Percentiles rank a stretch among this genome's conserved stretches.
phyloP scores from a whole-genome alignment of 2,113 vertebrate species.

The Fulica atra region DNA sequence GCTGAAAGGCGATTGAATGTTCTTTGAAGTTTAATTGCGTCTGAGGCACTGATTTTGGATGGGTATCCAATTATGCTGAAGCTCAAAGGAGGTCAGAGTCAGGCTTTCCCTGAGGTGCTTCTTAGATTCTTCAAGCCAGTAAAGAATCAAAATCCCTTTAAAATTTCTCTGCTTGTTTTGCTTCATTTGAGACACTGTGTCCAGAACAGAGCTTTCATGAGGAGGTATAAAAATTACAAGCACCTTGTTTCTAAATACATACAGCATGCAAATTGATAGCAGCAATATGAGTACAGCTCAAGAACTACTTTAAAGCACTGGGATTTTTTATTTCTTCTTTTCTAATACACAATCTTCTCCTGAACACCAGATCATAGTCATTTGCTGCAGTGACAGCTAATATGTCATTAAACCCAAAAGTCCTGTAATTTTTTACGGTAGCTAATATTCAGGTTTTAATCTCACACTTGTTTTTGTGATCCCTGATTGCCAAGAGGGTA shows the following conservation, averaged over 20 bases:
- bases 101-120: background rate
- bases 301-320: background rate
- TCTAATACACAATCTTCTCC: background rate
- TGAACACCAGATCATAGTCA: background rate
- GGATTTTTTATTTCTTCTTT: too few species aligned
- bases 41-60: background rate
- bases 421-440: background rate
- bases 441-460: background rate
- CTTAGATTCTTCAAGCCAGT: background rate
- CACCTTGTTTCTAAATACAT: background rate
- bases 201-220: background rate
- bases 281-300: background rate
- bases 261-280: background rate
- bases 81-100: background rate
- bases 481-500: background rate
- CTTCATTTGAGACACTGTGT: background rate
- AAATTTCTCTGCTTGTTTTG: background rate
- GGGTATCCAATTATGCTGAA: background rate
- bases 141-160: background rate
- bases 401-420: background rate
- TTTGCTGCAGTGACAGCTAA: background rate
- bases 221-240: background rate
- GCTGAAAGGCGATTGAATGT: background rate
- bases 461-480: background rate
- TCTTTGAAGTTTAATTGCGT: background rate